A percentile compares a stretch with the other conserved stretches of the same genome.
Evolutionary conservation across 1,140 invertebrate species (phyloP).

Genomic region (Paralvinella palmiformis): DNA sequence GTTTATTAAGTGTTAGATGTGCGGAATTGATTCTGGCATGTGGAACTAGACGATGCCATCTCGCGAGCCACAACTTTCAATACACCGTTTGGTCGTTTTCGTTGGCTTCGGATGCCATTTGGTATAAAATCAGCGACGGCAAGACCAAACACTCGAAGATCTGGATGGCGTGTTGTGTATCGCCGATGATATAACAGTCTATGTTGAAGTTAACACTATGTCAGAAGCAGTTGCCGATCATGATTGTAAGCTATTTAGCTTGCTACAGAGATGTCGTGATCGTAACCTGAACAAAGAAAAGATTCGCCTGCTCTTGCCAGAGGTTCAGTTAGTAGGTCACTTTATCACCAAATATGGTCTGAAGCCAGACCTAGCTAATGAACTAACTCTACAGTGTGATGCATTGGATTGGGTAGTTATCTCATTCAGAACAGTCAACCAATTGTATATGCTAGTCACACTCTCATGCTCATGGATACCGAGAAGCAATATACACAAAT

Average conservation of each 20-base stretch:
- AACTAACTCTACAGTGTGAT: too few species aligned
- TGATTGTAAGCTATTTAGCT: constrained; percentile 17
- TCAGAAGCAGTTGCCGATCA: constrained; percentile 1
- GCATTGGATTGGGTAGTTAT: too few species aligned
- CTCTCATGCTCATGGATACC: constrained; percentile 38
- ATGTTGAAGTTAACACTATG: background rate
- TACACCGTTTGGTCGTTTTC: constrained; percentile 22
- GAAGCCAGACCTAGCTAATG: too few species aligned
- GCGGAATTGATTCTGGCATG: constrained; percentile 19
- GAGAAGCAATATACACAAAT: constrained; percentile 49
- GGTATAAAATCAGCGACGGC: constrained; percentile 28
- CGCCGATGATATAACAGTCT: constrained; percentile 32
- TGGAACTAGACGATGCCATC: constrained; percentile 15
- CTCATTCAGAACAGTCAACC: constrained; percentile 45
- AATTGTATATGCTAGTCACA: constrained; percentile 40
- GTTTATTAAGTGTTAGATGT: constrained; percentile 1
- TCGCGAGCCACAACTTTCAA: constrained; percentile 15
- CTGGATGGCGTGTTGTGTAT: constrained; percentile 41
- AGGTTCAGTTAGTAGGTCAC: too few species aligned
- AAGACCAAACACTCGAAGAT: constrained; percentile 32
- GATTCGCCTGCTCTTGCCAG: too few species aligned
- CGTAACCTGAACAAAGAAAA: too few species aligned
- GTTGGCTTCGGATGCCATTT: constrained; percentile 24
- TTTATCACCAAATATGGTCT: too few species aligned
- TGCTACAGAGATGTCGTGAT: too few species aligned